Percentiles rank a stretch among this genome's conserved stretches.
These are phyloP conservation scores for Bradypus variegatus DNA, from an alignment of 2,797 vertebrate genomes.

Conservation along the genomic window DNA sequence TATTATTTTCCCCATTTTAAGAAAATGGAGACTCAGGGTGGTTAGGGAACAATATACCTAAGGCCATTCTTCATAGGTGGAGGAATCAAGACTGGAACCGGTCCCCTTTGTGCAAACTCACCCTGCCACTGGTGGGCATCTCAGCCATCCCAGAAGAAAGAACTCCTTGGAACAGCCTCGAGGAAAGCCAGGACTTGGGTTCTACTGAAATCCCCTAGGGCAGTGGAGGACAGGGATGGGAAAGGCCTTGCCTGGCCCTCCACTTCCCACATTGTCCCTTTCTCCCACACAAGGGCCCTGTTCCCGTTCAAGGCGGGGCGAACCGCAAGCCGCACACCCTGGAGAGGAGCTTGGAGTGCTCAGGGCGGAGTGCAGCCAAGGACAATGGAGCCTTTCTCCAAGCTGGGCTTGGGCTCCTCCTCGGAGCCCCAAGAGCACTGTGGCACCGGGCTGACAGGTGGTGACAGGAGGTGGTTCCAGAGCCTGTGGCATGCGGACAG, in stretches of 20 bases:
- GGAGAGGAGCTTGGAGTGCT: not conserved
- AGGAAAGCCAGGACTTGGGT: not conserved
- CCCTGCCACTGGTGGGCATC: not conserved
- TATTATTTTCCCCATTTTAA: not conserved
- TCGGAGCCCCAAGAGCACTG: not conserved
- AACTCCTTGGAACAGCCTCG: not conserved
- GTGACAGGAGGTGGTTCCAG: not conserved
- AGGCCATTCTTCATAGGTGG: not conserved
- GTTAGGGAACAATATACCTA: not conserved
- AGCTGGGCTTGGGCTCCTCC: not conserved
- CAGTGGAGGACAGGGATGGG: not conserved
- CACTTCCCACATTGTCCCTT: not conserved
- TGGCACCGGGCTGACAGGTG: not conserved
- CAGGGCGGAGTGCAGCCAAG: not conserved
- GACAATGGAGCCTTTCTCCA: conserved; percentile 57
- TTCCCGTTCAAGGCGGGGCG: not conserved
- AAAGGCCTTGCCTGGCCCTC: not conserved
- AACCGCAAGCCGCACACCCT: not conserved
- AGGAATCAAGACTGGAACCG: not conserved
- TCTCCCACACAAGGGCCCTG: not conserved
- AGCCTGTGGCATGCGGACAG: not conserved
- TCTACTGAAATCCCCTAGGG: not conserved
- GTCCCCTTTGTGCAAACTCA: not conserved
- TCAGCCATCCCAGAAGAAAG: not conserved
- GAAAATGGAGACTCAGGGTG: not conserved